Conservation (phyloP, 1,140 invertebrate species). For the Ceratosolen fusciceps region DNA sequence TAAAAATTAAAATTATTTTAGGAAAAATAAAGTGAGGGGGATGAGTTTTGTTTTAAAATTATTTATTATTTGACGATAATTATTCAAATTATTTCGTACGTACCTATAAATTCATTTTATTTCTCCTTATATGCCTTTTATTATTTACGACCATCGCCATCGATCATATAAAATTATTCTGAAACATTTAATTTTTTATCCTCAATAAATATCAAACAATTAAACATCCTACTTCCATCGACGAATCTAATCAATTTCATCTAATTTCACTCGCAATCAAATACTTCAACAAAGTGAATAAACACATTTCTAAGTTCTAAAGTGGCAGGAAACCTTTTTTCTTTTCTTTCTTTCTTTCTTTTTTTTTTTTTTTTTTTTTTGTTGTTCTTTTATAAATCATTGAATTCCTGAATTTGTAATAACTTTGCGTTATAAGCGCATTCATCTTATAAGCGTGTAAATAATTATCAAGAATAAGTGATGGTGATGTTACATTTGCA, state of each 20-base stretch:
- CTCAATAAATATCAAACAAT: conserved; percentile 31
- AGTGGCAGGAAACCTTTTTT: too few species aligned
- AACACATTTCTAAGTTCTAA: conserved; percentile 29
- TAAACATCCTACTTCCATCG: not conserved
- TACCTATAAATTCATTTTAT: conserved; percentile 16
- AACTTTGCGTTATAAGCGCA: too few species aligned
- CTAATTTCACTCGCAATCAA: conserved; percentile 7
- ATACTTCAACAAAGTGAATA: conserved; percentile 26
- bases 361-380: too few species aligned
- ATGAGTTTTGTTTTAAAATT: conserved; percentile 10
- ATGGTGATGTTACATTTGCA: too few species aligned
- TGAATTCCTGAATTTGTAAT: not conserved
- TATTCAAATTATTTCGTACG: conserved; percentile 10
- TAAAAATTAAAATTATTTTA: conserved; percentile 46
- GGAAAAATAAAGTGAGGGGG: conserved; percentile 38
- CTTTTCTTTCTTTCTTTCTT: too few species aligned
- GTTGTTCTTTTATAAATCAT: not conserved
- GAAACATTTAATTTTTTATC: conserved; percentile 6
- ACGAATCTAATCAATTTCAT: conserved; percentile 34
- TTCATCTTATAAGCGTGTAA: too few species aligned
- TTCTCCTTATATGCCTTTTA: not conserved
- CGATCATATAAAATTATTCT: conserved; percentile 12
- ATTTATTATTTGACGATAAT: conserved; percentile 29
- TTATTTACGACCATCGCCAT: conserved; percentile 17
- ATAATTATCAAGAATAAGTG: too few species aligned